Evolutionary conservation across 2,888 invertebrate genomes (phyloP), one percentile per base, ranked within the genome.

Genomic region (Acanthosepion lycidas): DNA sequence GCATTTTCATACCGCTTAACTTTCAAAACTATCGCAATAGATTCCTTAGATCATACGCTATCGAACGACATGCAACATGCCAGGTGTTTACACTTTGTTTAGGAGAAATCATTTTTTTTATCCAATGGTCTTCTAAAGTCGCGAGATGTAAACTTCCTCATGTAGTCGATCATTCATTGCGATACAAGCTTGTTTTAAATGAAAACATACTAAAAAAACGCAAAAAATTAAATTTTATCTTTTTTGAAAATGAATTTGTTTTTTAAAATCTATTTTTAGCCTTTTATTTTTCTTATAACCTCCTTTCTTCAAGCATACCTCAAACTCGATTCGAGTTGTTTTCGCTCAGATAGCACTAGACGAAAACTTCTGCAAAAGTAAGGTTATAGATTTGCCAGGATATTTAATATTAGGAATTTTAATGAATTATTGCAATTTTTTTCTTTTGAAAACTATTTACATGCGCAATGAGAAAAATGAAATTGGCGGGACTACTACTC

Each of bases 1-100:
- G 94, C 93, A 95, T 95, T 94, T 94, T 94, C 33, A 95, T 95
- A 95, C 95, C 95, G 95, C 95, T 95, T 94, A 95, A 94, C 51
- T 49, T 95, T 92, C 94, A 95, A 49, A 91, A 78, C 42, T 59
- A 53, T 48, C 28, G 53, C 93, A 94, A 78, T 48, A 26, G 26
- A 49, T 94, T 93, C 93, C 33, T 53, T 78, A 78, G 48, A 48
- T 93, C 28, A 92, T 91, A 64, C 55, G 92, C 94, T 95, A 94
- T 94, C 93, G 53, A 93, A 94, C 92, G 93, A 94, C 94, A 93
- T 95, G 95, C 94, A 91, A 93, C 93, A 93, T 94, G 91, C 93
- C 51, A 33, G 51, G 59, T 55, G 59, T 95, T 95, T n/a, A 53
- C 48, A 6, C 91, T 33, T 42, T 51, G 91, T 91, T 49, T 91